Evolutionary conservation across 2,113 vertebrate species (phyloP), one percentile per base, ranked within the genome.

Genomic region (Argyrosomus japonicus): DNA sequence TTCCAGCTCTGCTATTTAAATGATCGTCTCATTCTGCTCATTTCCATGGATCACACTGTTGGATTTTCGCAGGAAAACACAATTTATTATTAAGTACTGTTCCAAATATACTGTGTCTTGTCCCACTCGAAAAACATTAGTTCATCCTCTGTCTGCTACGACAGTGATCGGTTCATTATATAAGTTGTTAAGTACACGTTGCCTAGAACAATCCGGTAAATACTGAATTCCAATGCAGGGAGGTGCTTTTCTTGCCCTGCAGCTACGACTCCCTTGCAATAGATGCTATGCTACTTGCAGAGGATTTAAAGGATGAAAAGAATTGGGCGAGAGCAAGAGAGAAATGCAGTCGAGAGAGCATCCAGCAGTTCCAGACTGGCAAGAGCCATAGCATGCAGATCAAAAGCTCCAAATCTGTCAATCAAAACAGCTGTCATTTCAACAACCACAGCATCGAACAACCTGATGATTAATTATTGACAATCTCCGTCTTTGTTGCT

Each of bases 401-500:
- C 92, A 93, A 95, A 93, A 86, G 93, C 87, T 92, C 93, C 83
- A 89, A 79, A 95, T 94, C 85, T 92, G 93, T 93, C 94, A 93
- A 82, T 95, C 94, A 94, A 87, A 93, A 88, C 81, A 85, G 84
- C 84, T 80, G 90, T 90, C 90, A 83, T 76, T 84, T 84, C 89
- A 79, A 73, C 87, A 83, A 76, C 64, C 83, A 18, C 80, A 29
- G 77, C 90, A 84, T 75, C 53, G 75, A 91, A 91, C 87, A 93
- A 93, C 86, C 81, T 72, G 72, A 89, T 81, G 85, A 94, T 95
- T 92, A 95, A 95, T 94, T 93, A 94, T 94, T 94, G 92, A 95
- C 87, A 85, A 88, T 45, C 77, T 87, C 83, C n/a, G 62, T 90
- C 93, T 95, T 91, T 93, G 91, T 90, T 91, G 85, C 79, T 63